Evolutionary conservation across 2,888 invertebrate genomes (phyloP).

Genomic region (Deilephila porcellus): DNA sequence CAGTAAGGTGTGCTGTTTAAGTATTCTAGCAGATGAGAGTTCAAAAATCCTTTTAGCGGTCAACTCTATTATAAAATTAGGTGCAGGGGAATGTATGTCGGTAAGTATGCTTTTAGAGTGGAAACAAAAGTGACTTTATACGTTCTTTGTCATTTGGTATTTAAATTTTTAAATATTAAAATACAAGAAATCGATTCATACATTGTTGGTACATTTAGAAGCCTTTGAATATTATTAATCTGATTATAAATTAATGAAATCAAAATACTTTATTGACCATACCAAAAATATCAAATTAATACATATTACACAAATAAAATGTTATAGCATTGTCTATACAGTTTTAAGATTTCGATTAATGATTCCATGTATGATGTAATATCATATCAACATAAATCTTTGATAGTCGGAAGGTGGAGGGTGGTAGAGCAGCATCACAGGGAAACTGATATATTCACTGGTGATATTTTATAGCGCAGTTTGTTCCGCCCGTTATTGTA

Average conservation of each 20-base stretch:
- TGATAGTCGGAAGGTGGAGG: slow-evolving; percentile 68
- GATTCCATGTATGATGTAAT: slow-evolving; percentile 77
- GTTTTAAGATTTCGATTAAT: slow-evolving; percentile 51
- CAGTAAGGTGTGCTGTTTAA: too few relatives aligned
- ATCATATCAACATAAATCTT: slow-evolving; percentile 77
- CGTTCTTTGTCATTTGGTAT: too few relatives aligned
- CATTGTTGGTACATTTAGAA: too few relatives aligned
- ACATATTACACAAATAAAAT: slow-evolving; percentile 10
- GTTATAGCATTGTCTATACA: slow-evolving; percentile 42
- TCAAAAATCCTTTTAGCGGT: too few relatives aligned
- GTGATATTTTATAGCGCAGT: slow-evolving; percentile 88
- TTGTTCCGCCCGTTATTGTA: slow-evolving; percentile 88
- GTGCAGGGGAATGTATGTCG: too few relatives aligned
- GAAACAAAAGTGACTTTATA: too few relatives aligned
- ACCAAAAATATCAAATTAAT: background rate
- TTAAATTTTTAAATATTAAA: too few relatives aligned
- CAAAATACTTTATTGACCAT: background rate
- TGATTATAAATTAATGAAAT: background rate
- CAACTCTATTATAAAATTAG: too few relatives aligned
- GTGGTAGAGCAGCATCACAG: slow-evolving; percentile 66
- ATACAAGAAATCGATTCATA: too few relatives aligned
- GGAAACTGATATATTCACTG: slow-evolving; percentile 86
- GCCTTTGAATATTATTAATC: background rate
- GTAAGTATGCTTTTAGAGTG: too few relatives aligned
- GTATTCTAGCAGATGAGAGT: too few relatives aligned